phyloP scores from a whole-genome alignment of 2,113 vertebrate species.

The Gnathonemus longibarbis region DNA sequence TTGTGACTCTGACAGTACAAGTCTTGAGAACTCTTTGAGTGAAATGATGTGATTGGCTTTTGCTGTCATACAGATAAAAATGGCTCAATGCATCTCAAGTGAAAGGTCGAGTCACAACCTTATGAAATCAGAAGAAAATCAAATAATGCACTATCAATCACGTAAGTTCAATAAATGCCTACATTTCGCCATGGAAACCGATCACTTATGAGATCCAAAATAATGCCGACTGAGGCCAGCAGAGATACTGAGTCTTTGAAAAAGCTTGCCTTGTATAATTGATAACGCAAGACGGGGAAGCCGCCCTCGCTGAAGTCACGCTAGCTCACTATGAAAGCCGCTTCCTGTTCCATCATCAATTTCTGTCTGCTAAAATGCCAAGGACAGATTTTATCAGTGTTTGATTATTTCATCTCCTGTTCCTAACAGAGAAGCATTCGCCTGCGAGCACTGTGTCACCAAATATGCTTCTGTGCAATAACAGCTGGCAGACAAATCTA shows the following conservation, averaged over 20 bases:
- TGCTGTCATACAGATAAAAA: not conserved
- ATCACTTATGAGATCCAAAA: not conserved
- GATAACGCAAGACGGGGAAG: constrained; percentile 21
- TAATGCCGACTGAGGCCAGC: not conserved
- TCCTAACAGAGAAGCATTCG: not conserved
- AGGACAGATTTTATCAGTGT: constrained; percentile 35
- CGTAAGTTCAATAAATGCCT: not conserved
- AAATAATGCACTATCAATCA: not conserved
- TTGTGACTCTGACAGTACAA: not conserved
- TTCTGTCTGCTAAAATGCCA: constrained; percentile 14
- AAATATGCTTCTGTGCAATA: constrained; percentile 2
- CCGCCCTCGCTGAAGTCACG: constrained; percentile 19
- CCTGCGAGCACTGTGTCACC: not conserved
- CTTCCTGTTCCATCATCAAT: constrained; percentile 33
- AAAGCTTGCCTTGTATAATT: not conserved
- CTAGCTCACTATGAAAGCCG: constrained; percentile 17
- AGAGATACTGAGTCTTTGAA: not conserved
- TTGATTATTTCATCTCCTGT: constrained; percentile 20
- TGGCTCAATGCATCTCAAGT: not conserved
- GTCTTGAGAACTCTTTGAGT: not conserved
- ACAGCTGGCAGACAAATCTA: not conserved
- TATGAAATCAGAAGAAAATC: not conserved
- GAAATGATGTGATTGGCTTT: not conserved
- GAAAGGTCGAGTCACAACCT: not conserved
- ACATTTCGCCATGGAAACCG: not conserved